These are phyloP conservation scores for Lepidothrix coronata DNA, from an alignment of 2,113 vertebrate species.

Conservation along the genomic window DNA sequence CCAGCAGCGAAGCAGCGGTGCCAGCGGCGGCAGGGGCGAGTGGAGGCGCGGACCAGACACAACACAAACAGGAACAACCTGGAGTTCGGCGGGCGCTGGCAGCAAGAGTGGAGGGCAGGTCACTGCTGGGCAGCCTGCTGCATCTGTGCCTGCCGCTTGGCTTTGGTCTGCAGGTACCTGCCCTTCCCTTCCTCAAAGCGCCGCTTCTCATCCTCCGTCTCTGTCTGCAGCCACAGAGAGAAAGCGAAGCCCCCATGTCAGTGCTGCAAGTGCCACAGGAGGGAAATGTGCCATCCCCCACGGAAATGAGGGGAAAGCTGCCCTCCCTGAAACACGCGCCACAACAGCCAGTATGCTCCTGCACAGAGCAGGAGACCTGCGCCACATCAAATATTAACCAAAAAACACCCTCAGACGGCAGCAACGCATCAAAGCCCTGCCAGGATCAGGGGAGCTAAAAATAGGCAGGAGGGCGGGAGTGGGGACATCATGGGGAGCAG, in stretches of 20 bases:
- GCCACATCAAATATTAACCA: background rate
- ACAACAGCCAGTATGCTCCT: background rate
- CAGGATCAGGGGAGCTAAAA: background rate
- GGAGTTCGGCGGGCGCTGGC: background rate
- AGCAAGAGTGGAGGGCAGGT: background rate
- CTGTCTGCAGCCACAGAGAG: slow-evolving; percentile 70
- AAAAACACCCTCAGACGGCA: background rate
- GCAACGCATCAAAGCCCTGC: background rate
- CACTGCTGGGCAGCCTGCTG: slow-evolving; percentile 68
- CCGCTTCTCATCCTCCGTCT: slow-evolving; percentile 88
- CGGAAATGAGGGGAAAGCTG: background rate
- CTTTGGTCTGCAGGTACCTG: slow-evolving; percentile 91
- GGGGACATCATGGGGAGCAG: accelerated
- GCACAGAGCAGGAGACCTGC: background rate
- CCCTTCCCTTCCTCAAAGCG: slow-evolving; percentile 89
- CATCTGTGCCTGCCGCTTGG: slow-evolving; percentile 81
- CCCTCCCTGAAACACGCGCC: background rate
- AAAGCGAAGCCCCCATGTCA: accelerated
- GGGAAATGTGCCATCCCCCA: accelerated
- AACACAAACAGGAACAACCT: slow-evolving; percentile 17
- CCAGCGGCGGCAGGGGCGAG: background rate
- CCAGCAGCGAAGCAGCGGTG: background rate
- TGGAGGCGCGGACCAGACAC: background rate
- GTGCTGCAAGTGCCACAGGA: accelerated
- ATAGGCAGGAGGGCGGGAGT: background rate